Base-by-base conservation (phyloP, 2,113 vertebrate species). In the Periophthalmus modestus region DNA sequence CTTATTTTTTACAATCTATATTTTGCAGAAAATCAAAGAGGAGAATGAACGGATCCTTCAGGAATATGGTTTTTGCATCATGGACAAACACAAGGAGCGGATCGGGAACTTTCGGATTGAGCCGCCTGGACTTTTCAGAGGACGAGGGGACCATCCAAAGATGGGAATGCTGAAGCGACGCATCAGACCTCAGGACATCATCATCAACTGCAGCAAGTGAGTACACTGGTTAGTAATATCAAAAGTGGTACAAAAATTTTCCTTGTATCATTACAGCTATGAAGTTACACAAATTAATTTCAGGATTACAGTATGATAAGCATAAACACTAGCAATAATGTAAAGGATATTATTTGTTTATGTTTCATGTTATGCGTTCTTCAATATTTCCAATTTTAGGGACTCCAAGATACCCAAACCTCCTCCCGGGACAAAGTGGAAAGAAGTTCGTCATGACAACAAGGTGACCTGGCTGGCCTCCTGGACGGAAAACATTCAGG, bases 171-270 rank as follows among this genome's bases (percentile, higher is more conserved):
- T 99, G 85, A 99, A 99, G 84, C 94, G 95, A 28, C 94, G 97
- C 81, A 96, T 98, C 82, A 93, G 95, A 91, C 97, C 97, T 0
- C 92, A 97, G 78, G 95, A 98, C 83, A 96, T 98, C 87, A 98
- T 98, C 85, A 98, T 99, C 71, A 99, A 98, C 92, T 99, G 97
- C 88, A 99, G 97, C 96, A 98, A 97, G 97, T 99, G 88, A 91
- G 96, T 79, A 16, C 73, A 69, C 12, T 28, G 12, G 21, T 58
- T 58, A 58, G 13, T 57, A 55, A 5, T 55, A 55, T 55, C n/a
- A 16, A 19, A 19, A 52, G 4, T 16, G 16, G 5, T 52, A 4
- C 15, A 16, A 2, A 18, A 50, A 28, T 28, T 28, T 2, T 1
- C 28, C 28, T 28, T 28, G 28, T 28, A 28, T 28, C 28, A 28